These are phyloP conservation scores for Oscheius sp. DNA, from an alignment of 2,888 invertebrate species.

Conservation along the genomic window DNA sequence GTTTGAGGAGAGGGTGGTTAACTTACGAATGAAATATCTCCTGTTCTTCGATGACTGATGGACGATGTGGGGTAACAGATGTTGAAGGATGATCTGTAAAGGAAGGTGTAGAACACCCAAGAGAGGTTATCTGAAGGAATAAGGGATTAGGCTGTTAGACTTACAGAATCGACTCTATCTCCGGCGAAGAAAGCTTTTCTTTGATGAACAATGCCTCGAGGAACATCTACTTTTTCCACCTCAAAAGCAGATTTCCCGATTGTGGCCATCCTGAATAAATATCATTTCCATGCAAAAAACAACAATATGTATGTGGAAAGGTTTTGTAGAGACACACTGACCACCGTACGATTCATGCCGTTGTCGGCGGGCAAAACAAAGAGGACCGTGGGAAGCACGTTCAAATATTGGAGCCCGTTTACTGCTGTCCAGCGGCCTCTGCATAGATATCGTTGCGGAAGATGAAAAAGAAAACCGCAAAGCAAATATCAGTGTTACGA, in stretches of 20 bases:
- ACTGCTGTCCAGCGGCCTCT: not conserved
- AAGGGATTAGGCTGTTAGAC: not conserved
- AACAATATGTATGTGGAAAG: not conserved
- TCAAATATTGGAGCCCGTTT: not conserved
- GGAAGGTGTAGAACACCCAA: slow-evolving; percentile 4
- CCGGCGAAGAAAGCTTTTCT: slow-evolving; percentile 1
- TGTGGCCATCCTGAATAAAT: not conserved
- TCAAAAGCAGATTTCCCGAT: slow-evolving; percentile 12
- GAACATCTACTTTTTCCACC: not conserved
- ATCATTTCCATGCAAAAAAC: not conserved
- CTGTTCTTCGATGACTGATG: too few relatives aligned
- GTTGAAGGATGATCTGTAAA: slow-evolving; percentile 6
- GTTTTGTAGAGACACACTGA: not conserved
- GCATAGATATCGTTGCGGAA: not conserved
- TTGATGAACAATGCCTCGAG: slow-evolving; percentile 19
- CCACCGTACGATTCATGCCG: not conserved
- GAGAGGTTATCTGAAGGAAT: not conserved
- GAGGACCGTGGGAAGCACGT: not conserved
- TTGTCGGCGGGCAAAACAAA: not conserved
- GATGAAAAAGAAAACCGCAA: slow-evolving; percentile 16
- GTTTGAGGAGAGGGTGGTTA: not conserved
- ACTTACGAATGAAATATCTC: not conserved
- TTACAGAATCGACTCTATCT: not conserved
- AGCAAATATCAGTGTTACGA: slow-evolving; percentile 8
- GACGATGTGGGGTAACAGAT: not conserved